Conservation (phyloP, 2,797 vertebrate genomes). For the Helarctos malayanus region DNA sequence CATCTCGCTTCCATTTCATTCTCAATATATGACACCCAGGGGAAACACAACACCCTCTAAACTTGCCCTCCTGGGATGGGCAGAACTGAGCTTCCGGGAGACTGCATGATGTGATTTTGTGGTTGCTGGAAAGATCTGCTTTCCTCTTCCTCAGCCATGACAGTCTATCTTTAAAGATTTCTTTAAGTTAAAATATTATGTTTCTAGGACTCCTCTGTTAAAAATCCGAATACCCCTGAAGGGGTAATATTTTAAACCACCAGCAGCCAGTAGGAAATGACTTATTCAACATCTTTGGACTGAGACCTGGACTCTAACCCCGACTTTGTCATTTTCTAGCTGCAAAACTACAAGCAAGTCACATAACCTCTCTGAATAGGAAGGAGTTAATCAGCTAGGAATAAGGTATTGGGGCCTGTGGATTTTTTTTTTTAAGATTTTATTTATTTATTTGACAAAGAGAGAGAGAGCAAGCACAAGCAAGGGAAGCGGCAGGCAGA, state of each 20-base stretch:
- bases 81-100: not conserved
- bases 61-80: not conserved
- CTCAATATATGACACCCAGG: not conserved
- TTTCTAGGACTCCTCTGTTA: not conserved
- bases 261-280: not conserved
- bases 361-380: not conserved
- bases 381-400: conserved; percentile 3
- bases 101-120: not conserved
- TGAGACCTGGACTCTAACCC: conserved; percentile 55
- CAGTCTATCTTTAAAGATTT: not conserved
- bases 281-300: conserved; percentile 41
- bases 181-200: conserved; percentile 36
- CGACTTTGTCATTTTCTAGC: conserved; percentile 7
- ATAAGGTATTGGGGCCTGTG: not conserved
- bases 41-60: not conserved
- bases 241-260: conserved; percentile 16
- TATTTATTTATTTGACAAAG: not conserved
- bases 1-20: not conserved
- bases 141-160: not conserved
- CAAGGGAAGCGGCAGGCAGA: not conserved
- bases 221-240: conserved; percentile 18
- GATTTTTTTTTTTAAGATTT: not conserved
- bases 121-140: not conserved
- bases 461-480: not conserved
- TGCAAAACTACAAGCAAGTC: not conserved